Base-by-base conservation (phyloP, 1,140 invertebrate species). In the Nasonia vitripennis region DNA sequence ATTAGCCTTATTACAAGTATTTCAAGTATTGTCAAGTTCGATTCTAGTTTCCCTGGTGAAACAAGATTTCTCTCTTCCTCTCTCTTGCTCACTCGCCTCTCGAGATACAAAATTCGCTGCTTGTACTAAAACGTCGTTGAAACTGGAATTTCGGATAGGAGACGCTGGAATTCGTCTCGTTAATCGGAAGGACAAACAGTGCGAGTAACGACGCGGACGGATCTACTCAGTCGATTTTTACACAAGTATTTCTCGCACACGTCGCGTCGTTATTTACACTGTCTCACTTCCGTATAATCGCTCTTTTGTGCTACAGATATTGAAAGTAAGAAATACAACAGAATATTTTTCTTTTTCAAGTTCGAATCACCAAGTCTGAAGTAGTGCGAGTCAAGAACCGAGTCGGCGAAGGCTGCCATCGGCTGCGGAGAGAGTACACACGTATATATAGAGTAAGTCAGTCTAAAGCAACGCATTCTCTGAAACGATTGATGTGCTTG, bases 21-120 rank as follows among this genome's bases (percentile, higher is more conserved):
- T 71, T 86, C 67, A 62, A 82, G 48, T 83, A 86, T 86, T 86
- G 80, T 86, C 75, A 82, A 78, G 45, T 77, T 86, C 45, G 74
- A 83, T 86, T 83, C 41, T 51, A 71, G 17, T 82, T 83, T 82
- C 31, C n/a, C 2, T 34, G 12, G 20, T 67, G 70, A 85, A 81
- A 85, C 37, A 48, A 79, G 80, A 20, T 78, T 23, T 68, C 37
- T 45, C 12, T 41, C 23, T 70, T 17, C 9, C 68, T 70, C 23
- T 70, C 12, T 70, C 68, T 70, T n/a, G 12, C 31, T 71, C 9
- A 34, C 68, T 71, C 27, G 23, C 68, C 31, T 37, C 34, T 31
- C 31, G 37, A 41, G 20, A 55, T 51, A 78, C 0, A 78, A 51
- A 78, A 78, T 78, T 75, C 41, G 41, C n/a, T 34, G n/a, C 48